Base-by-base conservation (phyloP, 2,888 invertebrate species). In the Drosophila kanekoi region DNA sequence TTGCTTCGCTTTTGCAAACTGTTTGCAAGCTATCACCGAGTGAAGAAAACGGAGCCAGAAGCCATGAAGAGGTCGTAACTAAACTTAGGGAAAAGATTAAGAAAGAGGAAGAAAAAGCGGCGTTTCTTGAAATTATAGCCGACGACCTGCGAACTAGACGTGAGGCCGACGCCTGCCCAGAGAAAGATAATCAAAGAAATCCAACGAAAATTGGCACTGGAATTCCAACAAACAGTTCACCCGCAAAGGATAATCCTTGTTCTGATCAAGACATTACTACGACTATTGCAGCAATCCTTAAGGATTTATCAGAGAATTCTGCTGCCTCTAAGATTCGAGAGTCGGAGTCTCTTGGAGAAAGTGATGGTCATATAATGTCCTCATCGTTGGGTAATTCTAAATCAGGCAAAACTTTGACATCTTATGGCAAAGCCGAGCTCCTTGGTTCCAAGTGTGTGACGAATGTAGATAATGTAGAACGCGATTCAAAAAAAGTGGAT, bases 1-100 rank as follows among this genome's bases (percentile, higher is more conserved):
- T 63, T 37, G 43, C 13, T 11, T 11, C n/a, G 5, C 35, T 63
- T 20, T 37, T 65, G 4, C 8, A 37, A 20, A 5, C 0, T 11
- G n/a, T 16, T 1, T 0, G 2, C 13, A 16, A 20, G 3, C 0
- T 6, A 3, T 4, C 48, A 5, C 0, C 10, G 3, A 37, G 5
- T 35, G 0, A 59, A 18, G 1, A 14, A 35, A 18, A 18, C 4
- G 4, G 8, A 10, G 2, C 10, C 0, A 9, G n/a, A 4, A 1
- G 11, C 3, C 4, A 16, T 14, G 11, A 10, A 3, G 32, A 47
- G 5, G 3, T n/a, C 11, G 9, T 32, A 8, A 5, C 5, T 8
- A n/a, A n/a, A 9, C 4, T 13, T 8, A n/a, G 10, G n/a, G 13
- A 16, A 32, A 43, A 6, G 11, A 14, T 10, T n/a, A 33, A 41